These are phyloP conservation scores for Dolichotis patagonum DNA, from an alignment of 2,113 vertebrate species.

Conservation along the genomic window DNA sequence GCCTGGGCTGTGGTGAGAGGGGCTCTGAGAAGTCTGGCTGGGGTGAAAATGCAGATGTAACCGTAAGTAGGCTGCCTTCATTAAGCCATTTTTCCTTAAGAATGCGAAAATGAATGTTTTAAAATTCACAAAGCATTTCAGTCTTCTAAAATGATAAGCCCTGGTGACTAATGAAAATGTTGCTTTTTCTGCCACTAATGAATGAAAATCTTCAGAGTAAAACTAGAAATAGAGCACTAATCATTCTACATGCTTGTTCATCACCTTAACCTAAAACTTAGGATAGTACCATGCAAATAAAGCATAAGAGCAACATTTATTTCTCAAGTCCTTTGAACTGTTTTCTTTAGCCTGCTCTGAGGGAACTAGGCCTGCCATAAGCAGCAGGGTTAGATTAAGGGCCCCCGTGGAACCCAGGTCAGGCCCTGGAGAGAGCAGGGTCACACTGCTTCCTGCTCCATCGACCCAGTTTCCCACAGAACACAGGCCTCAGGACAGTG, in stretches of 20 bases:
- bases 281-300: neutral
- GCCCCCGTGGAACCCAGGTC: neutral
- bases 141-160: slow-evolving; percentile 47
- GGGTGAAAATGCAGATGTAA: neutral
- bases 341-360: neutral
- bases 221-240: slow-evolving; percentile 25
- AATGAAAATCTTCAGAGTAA: slow-evolving; percentile 11
- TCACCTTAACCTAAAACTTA: neutral
- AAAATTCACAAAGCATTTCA: slow-evolving; percentile 48
- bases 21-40: neutral
- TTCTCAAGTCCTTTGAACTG: neutral
- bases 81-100: slow-evolving; percentile 39
- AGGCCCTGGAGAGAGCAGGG: neutral
- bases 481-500: neutral
- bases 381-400: neutral
- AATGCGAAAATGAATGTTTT: slow-evolving; percentile 37
- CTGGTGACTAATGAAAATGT: slow-evolving; percentile 8
- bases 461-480: neutral
- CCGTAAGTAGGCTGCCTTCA: neutral
- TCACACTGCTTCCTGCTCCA: no score
- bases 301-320: neutral
- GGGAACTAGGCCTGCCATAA: neutral
- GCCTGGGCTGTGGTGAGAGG: neutral
- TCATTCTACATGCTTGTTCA: neutral
- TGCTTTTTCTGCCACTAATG: slow-evolving; percentile 20